These are phyloP conservation scores for Pseudomyrmex cubaensis DNA, from an alignment of 1,140 invertebrate species.

Conservation along the genomic window DNA sequence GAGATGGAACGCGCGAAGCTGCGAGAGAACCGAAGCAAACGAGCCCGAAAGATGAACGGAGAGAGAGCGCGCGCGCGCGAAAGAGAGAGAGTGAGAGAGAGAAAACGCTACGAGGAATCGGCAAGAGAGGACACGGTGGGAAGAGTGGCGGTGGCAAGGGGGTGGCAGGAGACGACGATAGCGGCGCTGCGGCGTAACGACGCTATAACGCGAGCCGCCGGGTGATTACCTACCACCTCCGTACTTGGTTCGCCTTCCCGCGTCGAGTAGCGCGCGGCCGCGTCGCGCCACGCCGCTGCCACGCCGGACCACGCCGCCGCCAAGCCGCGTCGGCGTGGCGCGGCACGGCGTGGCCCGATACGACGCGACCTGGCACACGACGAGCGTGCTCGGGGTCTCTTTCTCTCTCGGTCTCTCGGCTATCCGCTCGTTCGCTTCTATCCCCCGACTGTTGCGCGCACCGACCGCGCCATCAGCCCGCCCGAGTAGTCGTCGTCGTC, in stretches of 20 bases:
- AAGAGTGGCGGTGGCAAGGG: conserved; percentile 64
- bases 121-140: conserved; percentile 52
- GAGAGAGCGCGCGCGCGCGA: conserved; percentile 62
- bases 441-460: conserved; percentile 59
- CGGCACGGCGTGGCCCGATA: conserved; percentile 3
- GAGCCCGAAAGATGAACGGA: conserved; percentile 65
- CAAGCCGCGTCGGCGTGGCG: neutral
- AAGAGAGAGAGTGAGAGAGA: conserved; percentile 49
- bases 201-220: conserved; percentile 82
- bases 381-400: conserved; percentile 37
- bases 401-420: conserved; percentile 3
- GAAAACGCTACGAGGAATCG: conserved; percentile 63
- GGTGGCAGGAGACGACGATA: conserved; percentile 72
- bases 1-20: conserved; percentile 44
- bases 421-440: conserved; percentile 44
- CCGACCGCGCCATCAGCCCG: conserved; percentile 61
- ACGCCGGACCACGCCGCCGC: conserved; percentile 1
- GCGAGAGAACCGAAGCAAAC: conserved; percentile 61
- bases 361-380: neutral
- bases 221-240: conserved; percentile 82
- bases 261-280: conserved; percentile 62
- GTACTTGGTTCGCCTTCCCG: conserved; percentile 67
- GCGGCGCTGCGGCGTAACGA: conserved; percentile 81
- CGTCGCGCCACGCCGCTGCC: conserved; percentile 41
- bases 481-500: conserved; percentile 52